phyloP scores from a whole-genome alignment of 2,113 vertebrate species.

The Hypocryptadius cinnamomeus region DNA sequence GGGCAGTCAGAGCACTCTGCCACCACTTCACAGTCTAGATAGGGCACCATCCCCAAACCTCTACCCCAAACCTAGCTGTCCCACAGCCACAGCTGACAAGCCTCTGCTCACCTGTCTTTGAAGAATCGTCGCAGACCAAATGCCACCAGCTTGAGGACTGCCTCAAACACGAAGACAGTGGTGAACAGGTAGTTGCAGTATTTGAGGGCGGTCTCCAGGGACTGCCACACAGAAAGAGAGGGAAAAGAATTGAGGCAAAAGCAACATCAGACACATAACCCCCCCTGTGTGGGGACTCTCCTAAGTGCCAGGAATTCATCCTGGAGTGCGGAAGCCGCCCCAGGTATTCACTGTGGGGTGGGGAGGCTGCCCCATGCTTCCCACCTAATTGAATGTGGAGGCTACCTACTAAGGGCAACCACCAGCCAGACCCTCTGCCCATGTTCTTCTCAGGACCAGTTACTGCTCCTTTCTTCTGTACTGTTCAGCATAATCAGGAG shows the following conservation, averaged over 20 bases:
- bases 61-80: not conserved
- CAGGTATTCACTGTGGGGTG: not conserved
- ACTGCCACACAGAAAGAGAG: conserved; percentile 68
- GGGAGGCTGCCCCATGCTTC: not conserved
- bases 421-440: not conserved
- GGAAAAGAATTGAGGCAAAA: not conserved
- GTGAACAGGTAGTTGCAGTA: conserved; percentile 99
- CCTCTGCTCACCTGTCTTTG: conserved; percentile 86
- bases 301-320: not conserved
- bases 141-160: conserved; percentile 90
- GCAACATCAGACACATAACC: not conserved
- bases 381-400: not conserved
- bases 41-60: not conserved
- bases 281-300: not conserved
- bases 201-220: conserved; percentile 91
- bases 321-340: not conserved
- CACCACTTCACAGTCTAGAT: not conserved
- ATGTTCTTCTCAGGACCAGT: not conserved
- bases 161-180: conserved; percentile 93
- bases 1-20: not conserved
- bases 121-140: conserved; percentile 95
- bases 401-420: not conserved
- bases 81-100: not conserved
- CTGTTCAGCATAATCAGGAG: not conserved
- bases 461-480: not conserved